phyloP scores from a whole-genome alignment of 2,888 invertebrate genomes.

The Drosophila pseudotakahashii region DNA sequence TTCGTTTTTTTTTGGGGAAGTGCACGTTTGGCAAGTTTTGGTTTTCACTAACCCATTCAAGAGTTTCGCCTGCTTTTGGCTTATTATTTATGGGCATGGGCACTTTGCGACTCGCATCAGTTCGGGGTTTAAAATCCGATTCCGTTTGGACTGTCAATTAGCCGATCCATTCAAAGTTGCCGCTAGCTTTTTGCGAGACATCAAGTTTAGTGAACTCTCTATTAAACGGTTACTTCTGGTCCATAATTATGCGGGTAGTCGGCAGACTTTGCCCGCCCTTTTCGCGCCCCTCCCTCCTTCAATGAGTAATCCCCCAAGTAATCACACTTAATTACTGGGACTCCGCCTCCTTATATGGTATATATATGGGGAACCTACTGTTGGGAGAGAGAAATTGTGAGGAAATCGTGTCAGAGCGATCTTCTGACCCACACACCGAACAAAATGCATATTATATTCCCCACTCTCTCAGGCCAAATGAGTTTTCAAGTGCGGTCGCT shows the following conservation, averaged over 20 bases:
- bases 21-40: slow-evolving; percentile 31
- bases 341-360: slow-evolving; percentile 47
- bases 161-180: slow-evolving; percentile 8
- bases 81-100: slow-evolving; percentile 36
- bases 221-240: slow-evolving; percentile 51
- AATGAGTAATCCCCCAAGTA: slow-evolving; percentile 46
- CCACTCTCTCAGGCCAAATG: slow-evolving; percentile 51
- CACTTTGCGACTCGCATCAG: slow-evolving; percentile 16
- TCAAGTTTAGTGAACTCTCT: slow-evolving; percentile 65
- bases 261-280: slow-evolving; percentile 19
- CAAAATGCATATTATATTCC: slow-evolving; percentile 30
- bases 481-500: slow-evolving; percentile 53
- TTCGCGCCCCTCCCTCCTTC: slow-evolving; percentile 10
- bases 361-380: slow-evolving; percentile 14
- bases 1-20: slow-evolving; percentile 15
- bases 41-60: slow-evolving; percentile 33
- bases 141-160: slow-evolving; percentile 43
- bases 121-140: slow-evolving; percentile 7
- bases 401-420: slow-evolving; percentile 64
- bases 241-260: slow-evolving; percentile 56
- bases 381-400: slow-evolving; percentile 49
- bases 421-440: slow-evolving; percentile 52
- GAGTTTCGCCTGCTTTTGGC: slow-evolving; percentile 16
- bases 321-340: slow-evolving; percentile 69
- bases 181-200: slow-evolving; percentile 32